Conservation (phyloP, 1,140 invertebrate genomes). For the Heterodera carotae region DNA sequence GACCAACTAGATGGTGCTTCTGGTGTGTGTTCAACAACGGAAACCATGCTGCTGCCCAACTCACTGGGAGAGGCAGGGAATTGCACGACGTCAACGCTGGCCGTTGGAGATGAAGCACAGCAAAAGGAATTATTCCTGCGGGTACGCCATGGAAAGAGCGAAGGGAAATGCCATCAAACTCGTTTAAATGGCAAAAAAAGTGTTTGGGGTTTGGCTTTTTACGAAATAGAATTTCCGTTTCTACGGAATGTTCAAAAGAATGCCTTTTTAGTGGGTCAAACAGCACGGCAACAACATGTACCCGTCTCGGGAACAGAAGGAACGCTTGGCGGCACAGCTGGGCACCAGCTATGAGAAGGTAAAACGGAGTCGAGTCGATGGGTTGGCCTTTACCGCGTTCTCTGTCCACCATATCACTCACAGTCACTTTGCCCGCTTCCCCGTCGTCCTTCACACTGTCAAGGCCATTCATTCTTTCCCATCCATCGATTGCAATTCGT, state of each 20-base stretch:
- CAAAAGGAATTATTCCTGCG: background rate
- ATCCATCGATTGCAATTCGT: too few relatives aligned
- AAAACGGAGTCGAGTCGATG: too few relatives aligned
- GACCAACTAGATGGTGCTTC: too few relatives aligned
- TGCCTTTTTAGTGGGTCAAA: constrained; percentile 14
- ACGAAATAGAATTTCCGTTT: background rate
- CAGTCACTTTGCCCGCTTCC: too few relatives aligned
- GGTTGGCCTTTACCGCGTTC: too few relatives aligned
- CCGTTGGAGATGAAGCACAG: background rate
- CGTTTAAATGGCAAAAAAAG: background rate
- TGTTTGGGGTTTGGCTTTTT: background rate
- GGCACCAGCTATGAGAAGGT: constrained; percentile 19
- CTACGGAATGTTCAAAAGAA: background rate
- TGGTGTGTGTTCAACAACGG: background rate
- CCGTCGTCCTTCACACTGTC: too few relatives aligned
- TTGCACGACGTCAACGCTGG: background rate
- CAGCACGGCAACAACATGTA: constrained; percentile 26
- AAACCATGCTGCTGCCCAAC: background rate
- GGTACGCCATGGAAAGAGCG: too few relatives aligned
- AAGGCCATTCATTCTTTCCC: too few relatives aligned
- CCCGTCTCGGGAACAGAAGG: constrained; percentile 23
- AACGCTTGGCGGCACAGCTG: constrained; percentile 19
- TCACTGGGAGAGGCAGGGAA: background rate
- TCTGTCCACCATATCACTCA: too few relatives aligned
- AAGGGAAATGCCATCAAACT: background rate